These are phyloP conservation scores for Motacilla tschutschensis DNA, from an alignment of 2,113 vertebrate genomes.

Conservation along the genomic window DNA sequence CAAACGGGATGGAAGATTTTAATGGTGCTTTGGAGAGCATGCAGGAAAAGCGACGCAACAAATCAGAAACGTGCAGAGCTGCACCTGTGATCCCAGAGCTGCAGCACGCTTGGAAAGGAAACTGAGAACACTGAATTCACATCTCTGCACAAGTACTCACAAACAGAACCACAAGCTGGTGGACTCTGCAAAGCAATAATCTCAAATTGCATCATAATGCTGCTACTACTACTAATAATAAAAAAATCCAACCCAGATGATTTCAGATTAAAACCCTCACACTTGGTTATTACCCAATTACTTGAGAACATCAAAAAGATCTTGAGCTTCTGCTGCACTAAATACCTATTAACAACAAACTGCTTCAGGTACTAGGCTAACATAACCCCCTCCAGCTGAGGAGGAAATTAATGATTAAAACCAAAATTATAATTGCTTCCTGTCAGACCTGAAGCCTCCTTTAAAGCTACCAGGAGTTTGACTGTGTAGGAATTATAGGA, in stretches of 20 bases:
- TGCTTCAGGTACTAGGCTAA: neutral
- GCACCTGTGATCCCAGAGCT: neutral
- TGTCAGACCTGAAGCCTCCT: neutral
- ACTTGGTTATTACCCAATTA: neutral
- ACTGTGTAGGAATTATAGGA: neutral
- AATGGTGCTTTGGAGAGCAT: neutral
- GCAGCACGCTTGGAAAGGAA: neutral
- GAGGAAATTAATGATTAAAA: neutral
- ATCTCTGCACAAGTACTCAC: neutral
- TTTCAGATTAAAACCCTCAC: neutral
- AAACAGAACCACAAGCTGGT: neutral
- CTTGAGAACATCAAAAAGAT: neutral
- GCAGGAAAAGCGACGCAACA: neutral
- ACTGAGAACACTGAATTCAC: neutral
- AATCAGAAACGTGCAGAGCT: neutral
- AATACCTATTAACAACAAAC: neutral
- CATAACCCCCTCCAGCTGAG: neutral
- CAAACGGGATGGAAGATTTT: neutral
- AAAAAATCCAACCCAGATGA: neutral
- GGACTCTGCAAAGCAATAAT: neutral
- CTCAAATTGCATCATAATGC: neutral
- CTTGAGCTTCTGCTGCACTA: neutral
- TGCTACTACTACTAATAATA: accelerated
- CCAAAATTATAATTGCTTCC: neutral
- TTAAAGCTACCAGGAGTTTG: neutral